A percentile compares a stretch with the other conserved stretches of the same genome.
phyloP scores from a whole-genome alignment of 2,113 vertebrate species.

The Astatoreochromis straeleni region DNA sequence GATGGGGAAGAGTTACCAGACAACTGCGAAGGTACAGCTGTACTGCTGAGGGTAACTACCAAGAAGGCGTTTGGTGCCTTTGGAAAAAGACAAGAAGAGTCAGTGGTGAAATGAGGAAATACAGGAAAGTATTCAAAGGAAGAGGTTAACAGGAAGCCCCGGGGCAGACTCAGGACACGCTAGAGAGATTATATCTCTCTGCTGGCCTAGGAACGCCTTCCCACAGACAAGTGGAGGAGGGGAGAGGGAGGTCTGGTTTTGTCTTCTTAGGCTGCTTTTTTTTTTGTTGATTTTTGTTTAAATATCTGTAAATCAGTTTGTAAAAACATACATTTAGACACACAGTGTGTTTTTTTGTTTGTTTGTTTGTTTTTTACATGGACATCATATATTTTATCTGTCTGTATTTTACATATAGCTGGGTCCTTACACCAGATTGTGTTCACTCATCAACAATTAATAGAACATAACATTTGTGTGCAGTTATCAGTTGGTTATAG shows the following conservation, averaged over 20 bases:
- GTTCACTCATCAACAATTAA: not conserved
- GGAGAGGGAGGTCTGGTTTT: not conserved
- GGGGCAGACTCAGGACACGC: not conserved
- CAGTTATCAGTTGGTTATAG: not conserved
- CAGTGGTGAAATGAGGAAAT: not conserved
- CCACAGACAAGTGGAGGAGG: not conserved
- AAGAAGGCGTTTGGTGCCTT: not conserved
- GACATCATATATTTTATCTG: not conserved
- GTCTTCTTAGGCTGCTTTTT: not conserved
- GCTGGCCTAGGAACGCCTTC: not conserved
- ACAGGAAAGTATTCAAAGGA: not conserved
- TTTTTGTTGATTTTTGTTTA: not conserved
- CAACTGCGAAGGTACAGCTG: not conserved
- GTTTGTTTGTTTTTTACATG: not conserved
- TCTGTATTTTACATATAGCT: not conserved
- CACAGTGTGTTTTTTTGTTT: rapidly evolving
- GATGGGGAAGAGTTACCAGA: not conserved
- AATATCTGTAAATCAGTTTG: not conserved
- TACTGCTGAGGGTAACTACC: not conserved
- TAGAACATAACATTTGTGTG: not conserved
- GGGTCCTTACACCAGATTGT: not conserved
- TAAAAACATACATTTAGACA: not conserved
- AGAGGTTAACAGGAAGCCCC: not conserved
- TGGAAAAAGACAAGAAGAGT: not conserved
- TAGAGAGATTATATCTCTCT: not conserved